Percentiles rank a stretch among this genome's conserved stretches.
These are phyloP conservation scores for Halichoeres trimaculatus DNA, from an alignment of 2,113 vertebrate genomes.

Conservation along the genomic window DNA sequence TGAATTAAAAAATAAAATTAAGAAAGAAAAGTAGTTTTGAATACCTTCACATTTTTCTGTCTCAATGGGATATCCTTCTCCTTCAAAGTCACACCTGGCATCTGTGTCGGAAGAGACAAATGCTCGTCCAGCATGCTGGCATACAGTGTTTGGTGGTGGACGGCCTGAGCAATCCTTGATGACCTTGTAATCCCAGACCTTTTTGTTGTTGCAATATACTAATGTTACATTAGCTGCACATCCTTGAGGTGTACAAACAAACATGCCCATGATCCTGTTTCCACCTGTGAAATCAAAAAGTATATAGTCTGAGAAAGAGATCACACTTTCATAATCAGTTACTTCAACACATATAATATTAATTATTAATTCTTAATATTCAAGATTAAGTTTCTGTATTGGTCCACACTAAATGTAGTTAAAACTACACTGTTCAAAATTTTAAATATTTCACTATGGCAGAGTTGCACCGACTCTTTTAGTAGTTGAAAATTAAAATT, in stretches of 20 bases:
- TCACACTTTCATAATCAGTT: too few species aligned
- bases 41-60: slow-evolving; percentile 26
- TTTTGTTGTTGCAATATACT: neutral
- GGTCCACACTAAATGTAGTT: too few species aligned
- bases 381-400: too few species aligned
- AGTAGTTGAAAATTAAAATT: too few species aligned
- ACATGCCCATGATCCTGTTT: accelerated
- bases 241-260: slow-evolving; percentile 1
- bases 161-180: neutral
- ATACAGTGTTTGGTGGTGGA: neutral
- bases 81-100: slow-evolving; percentile 23
- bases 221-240: neutral
- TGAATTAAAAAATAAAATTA: neutral
- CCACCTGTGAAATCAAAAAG: slow-evolving; percentile 24
- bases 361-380: too few species aligned
- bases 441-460: too few species aligned
- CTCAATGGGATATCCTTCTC: accelerated
- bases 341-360: too few species aligned
- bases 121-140: slow-evolving; percentile 5
- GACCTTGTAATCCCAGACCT: accelerated
- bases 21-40: neutral
- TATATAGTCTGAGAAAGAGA: too few species aligned
- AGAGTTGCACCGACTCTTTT: too few species aligned
- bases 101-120: neutral
- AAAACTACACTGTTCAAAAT: too few species aligned